These are phyloP conservation scores for Silvanus unidentatus DNA, from an alignment of 2,888 invertebrate genomes.

Conservation along the genomic window DNA sequence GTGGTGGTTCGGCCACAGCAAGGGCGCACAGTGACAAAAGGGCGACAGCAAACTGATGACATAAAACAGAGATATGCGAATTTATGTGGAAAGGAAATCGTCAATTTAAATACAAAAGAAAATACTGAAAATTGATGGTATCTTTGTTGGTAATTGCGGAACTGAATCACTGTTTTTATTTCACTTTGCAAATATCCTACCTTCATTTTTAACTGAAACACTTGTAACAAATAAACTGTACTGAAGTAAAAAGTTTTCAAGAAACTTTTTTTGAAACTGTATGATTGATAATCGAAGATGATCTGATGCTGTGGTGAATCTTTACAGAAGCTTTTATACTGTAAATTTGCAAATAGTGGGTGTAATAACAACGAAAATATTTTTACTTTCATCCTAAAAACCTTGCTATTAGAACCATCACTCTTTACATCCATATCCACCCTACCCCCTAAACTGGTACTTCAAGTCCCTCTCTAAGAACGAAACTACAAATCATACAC, in stretches of 20 bases:
- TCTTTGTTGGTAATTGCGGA: no score
- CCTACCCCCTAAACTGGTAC: slow-evolving; percentile 19
- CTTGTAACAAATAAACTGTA: background rate
- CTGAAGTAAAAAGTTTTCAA: background rate
- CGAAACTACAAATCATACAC: no score
- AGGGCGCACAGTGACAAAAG: slow-evolving; percentile 29
- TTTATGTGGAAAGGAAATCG: background rate
- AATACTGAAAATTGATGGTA: no score
- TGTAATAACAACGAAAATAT: slow-evolving; percentile 35
- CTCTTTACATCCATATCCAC: slow-evolving; percentile 25
- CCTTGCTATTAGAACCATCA: slow-evolving; percentile 33
- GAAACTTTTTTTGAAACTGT: background rate
- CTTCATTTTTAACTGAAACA: slow-evolving; percentile 19
- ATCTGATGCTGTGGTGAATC: slow-evolving; percentile 30
- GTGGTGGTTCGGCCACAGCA: slow-evolving; percentile 42
- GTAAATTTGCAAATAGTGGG: slow-evolving; percentile 34
- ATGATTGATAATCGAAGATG: slow-evolving; percentile 17
- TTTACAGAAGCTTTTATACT: slow-evolving; percentile 37
- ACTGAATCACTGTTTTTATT: background rate
- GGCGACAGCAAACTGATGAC: slow-evolving; percentile 28
- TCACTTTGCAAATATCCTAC: slow-evolving; percentile 16
- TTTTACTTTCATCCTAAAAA: slow-evolving; percentile 41
- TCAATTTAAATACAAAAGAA: no score
- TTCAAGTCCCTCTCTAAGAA: slow-evolving; percentile 13
- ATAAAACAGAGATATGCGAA: background rate